A percentile compares a stretch with the other conserved stretches of the same genome.
Evolutionary conservation across 1,140 invertebrate species (phyloP).

Genomic region (Pseudomyrmex gracilis): DNA sequence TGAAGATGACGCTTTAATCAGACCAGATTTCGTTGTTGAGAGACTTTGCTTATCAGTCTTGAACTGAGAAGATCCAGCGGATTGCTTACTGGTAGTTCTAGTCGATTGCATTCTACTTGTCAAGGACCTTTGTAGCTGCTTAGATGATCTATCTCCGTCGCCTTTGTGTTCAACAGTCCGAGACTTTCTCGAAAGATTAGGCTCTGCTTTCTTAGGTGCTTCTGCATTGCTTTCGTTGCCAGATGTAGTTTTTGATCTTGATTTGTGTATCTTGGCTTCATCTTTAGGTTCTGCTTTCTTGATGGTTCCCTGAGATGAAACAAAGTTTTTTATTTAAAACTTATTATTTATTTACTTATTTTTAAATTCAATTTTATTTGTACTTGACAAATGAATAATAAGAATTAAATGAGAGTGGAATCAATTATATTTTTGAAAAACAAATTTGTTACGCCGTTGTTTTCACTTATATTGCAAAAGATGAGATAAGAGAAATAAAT

Average conservation of each 20-base stretch:
- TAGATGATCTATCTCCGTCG: constrained; percentile 40
- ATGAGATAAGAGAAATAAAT: neutral
- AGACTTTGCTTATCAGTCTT: constrained; percentile 48
- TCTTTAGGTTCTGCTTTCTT: constrained; percentile 70
- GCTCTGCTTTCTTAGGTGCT: constrained; percentile 30
- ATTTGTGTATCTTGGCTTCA: constrained; percentile 50
- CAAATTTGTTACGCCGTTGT: no score
- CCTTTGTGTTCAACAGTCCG: constrained; percentile 19
- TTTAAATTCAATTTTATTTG: no score
- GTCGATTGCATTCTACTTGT: constrained; percentile 27
- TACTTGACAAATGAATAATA: no score
- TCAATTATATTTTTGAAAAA: no score
- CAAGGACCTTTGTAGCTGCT: constrained; percentile 31
- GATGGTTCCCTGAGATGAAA: constrained; percentile 64
- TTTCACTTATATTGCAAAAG: neutral
- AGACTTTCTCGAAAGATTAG: constrained; percentile 25
- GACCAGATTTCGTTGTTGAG: constrained; percentile 27
- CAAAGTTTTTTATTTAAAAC: neutral
- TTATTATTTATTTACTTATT: no score
- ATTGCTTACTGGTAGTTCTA: constrained; percentile 42
- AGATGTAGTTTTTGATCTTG: constrained; percentile 57
- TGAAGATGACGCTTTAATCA: neutral
- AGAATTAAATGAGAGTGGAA: no score
- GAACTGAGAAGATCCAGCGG: constrained; percentile 26
- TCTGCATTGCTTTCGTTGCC: constrained; percentile 33